phyloP scores from a whole-genome alignment of 2,888 invertebrate species.

The Ptycholaimellus sp. region DNA sequence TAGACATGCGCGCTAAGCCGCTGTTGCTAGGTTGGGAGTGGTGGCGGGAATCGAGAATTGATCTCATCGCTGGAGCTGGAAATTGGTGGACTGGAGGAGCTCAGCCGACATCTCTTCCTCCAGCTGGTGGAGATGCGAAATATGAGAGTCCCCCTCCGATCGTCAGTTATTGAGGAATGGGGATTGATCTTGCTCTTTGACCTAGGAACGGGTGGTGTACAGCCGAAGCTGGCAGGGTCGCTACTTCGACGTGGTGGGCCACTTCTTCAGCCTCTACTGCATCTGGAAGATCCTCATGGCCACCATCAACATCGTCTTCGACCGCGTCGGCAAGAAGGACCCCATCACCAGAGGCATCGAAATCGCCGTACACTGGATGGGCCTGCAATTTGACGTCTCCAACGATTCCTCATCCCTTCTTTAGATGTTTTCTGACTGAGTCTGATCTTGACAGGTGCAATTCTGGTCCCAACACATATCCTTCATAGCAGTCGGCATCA shows the following conservation, averaged over 20 bases:
- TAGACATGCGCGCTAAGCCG: too few species aligned
- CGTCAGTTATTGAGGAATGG: neutral
- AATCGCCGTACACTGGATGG: conserved; percentile 84
- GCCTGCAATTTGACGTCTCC: conserved; percentile 56
- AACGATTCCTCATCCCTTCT: neutral
- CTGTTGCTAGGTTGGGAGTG: neutral
- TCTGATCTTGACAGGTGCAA: conserved; percentile 37
- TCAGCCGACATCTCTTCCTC: conserved; percentile 76
- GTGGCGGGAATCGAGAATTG: neutral
- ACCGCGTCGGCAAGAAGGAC: conserved; percentile 90
- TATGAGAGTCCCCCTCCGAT: conserved; percentile 12
- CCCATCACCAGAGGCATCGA: conserved; percentile 87
- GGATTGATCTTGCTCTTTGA: conserved; percentile 7
- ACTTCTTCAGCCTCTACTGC: conserved; percentile 93
- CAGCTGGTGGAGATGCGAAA: conserved; percentile 76
- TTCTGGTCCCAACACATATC: conserved; percentile 99
- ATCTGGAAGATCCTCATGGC: conserved; percentile 90
- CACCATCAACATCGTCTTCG: conserved; percentile 80
- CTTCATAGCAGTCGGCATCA: conserved; percentile 82
- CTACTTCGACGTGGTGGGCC: conserved; percentile 90
- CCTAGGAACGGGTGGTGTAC: conserved; percentile 70
- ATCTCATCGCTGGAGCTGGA: conserved; percentile 54
- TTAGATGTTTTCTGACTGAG: conserved; percentile 1
- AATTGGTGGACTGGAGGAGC: conserved; percentile 62
- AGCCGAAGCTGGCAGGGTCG: conserved; percentile 83